Evolutionary conservation across 2,113 vertebrate genomes (phyloP).

Genomic region (Nycticorax nycticorax): DNA sequence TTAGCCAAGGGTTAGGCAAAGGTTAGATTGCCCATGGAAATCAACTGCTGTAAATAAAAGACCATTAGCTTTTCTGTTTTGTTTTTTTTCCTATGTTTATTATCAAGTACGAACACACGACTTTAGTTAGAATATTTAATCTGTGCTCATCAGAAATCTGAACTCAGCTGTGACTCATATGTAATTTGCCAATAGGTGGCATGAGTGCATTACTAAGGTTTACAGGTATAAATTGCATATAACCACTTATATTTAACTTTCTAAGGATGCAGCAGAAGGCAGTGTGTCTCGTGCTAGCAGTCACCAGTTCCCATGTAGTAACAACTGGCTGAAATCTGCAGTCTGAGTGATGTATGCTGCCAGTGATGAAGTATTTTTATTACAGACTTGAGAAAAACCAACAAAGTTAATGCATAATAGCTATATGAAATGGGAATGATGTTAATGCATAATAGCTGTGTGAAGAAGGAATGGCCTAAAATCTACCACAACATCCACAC

Average conservation of each 20-base stretch:
- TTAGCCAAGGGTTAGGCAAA: background rate
- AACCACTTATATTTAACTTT: fast-evolving
- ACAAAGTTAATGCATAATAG: background rate
- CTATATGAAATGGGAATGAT: background rate
- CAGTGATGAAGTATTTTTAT: background rate
- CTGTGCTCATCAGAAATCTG: background rate
- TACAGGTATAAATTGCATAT: background rate
- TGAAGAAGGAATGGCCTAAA: background rate
- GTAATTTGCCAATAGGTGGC: slow-evolving; percentile 62
- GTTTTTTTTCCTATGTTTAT: background rate
- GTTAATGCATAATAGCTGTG: no score
- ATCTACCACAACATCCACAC: background rate
- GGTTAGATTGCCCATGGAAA: background rate
- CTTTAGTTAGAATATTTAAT: background rate
- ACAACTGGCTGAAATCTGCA: background rate
- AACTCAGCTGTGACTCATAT: background rate
- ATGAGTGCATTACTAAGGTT: slow-evolving; percentile 48
- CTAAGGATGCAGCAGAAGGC: background rate
- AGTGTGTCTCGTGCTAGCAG: background rate
- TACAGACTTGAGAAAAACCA: background rate
- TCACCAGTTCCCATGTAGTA: background rate
- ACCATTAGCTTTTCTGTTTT: background rate
- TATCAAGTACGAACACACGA: background rate
- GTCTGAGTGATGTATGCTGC: background rate
- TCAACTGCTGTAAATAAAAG: background rate